phyloP scores from a whole-genome alignment of 2,888 invertebrate species.

The Biston betularia region DNA sequence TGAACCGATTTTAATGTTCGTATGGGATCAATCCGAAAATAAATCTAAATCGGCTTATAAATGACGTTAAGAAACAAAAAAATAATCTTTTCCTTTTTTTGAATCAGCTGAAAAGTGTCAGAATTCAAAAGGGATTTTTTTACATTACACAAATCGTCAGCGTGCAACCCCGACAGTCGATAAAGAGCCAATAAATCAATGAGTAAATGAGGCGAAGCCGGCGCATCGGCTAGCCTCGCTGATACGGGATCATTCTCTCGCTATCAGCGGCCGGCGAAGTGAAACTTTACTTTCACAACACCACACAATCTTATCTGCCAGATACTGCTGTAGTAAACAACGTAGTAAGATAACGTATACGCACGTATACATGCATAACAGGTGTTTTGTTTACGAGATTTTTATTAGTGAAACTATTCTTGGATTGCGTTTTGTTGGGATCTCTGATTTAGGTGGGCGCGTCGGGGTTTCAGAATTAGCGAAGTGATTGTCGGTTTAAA shows the following conservation, averaged over 20 bases:
- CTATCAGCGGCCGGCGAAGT: constrained; percentile 46
- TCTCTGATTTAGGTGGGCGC: constrained; percentile 12
- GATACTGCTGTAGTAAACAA: constrained; percentile 70
- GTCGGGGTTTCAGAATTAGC: neutral
- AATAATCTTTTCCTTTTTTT: too few relatives aligned
- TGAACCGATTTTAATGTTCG: too few relatives aligned
- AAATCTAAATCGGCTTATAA: too few relatives aligned
- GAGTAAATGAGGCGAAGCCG: constrained; percentile 24
- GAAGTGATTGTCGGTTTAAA: neutral
- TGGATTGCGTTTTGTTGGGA: constrained; percentile 5
- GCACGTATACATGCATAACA: constrained; percentile 26
- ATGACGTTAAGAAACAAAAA: too few relatives aligned
- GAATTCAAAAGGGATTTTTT: too few relatives aligned
- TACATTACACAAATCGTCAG: too few relatives aligned
- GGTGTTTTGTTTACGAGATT: constrained; percentile 50
- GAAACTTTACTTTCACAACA: constrained; percentile 69
- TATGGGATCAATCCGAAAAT: too few relatives aligned
- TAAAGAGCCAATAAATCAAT: neutral
- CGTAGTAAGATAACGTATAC: constrained; percentile 63
- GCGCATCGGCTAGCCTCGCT: constrained; percentile 3
- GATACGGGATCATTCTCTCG: constrained; percentile 37
- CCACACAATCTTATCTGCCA: constrained; percentile 59
- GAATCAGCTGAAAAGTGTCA: too few relatives aligned
- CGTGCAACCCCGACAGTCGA: too few relatives aligned
- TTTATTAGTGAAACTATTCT: constrained; percentile 23